These are phyloP conservation scores for Aythya baeri DNA, from an alignment of 2,113 vertebrate genomes.

Conservation along the genomic window DNA sequence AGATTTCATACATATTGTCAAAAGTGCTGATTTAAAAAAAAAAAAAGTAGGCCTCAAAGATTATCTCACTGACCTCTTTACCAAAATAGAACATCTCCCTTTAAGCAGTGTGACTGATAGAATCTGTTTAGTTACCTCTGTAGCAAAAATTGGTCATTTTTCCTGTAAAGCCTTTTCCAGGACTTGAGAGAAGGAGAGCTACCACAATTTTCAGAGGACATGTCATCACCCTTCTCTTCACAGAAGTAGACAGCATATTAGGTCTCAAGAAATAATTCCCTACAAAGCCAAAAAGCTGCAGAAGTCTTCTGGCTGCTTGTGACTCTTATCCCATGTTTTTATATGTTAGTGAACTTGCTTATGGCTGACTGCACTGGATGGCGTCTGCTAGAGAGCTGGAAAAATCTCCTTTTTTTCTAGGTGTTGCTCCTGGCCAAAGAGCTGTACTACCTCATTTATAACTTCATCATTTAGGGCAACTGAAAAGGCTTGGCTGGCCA, in stretches of 20 bases:
- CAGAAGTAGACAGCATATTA: background rate
- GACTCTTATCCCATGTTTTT: background rate
- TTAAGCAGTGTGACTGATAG: background rate
- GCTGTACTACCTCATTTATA: background rate
- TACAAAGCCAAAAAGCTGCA: background rate
- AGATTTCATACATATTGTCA: background rate
- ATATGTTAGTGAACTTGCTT: background rate
- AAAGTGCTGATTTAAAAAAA: background rate
- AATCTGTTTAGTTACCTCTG: background rate
- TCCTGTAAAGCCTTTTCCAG: background rate
- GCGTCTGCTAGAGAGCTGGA: slow-evolving; percentile 6
- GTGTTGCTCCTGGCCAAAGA: background rate
- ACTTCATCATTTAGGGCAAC: background rate
- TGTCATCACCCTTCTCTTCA: background rate
- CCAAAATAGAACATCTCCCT: background rate
- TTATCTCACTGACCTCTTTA: background rate
- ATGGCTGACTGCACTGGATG: background rate
- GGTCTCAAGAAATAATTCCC: background rate
- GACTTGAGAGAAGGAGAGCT: background rate
- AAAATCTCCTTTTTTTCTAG: slow-evolving; percentile 15
- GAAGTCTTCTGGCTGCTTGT: background rate
- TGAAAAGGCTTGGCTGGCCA: background rate
- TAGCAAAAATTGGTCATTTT: background rate
- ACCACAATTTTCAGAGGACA: background rate
- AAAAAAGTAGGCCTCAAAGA: background rate